Percentiles rank a stretch among this genome's conserved stretches.
phyloP scores from a whole-genome alignment of 2,888 invertebrate genomes.

The Leptopterna dolabrata region DNA sequence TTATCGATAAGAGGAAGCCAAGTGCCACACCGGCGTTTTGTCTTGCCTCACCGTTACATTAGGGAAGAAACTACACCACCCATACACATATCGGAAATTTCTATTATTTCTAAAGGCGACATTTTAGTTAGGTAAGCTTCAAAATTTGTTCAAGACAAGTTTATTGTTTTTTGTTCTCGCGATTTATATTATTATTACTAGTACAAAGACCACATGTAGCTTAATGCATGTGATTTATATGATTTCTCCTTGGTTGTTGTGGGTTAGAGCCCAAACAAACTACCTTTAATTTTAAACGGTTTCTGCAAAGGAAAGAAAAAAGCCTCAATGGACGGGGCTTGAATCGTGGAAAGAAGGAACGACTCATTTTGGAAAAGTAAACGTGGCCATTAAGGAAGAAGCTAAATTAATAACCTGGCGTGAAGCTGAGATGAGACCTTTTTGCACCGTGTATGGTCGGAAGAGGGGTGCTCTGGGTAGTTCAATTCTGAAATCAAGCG shows the following conservation, averaged over 20 bases:
- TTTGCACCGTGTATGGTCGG: background rate
- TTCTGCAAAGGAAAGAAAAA: background rate
- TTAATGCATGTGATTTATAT: background rate
- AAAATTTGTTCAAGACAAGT: too few species aligned
- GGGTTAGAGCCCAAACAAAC: constrained; percentile 24
- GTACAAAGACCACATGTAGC: background rate
- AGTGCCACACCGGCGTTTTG: too few species aligned
- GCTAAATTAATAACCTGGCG: constrained; percentile 24
- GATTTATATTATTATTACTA: background rate
- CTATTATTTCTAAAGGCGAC: too few species aligned
- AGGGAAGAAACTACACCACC: too few species aligned
- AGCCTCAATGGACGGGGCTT: constrained; percentile 33
- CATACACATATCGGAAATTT: too few species aligned
- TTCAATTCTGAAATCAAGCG: background rate
- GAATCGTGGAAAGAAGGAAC: constrained; percentile 2
- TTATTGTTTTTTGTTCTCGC: background rate
- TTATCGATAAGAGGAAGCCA: too few species aligned
- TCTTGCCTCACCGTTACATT: too few species aligned
- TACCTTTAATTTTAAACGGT: background rate
- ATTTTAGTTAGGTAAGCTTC: too few species aligned
- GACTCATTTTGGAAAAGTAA: constrained; percentile 4
- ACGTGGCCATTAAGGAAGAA: constrained; percentile 13
- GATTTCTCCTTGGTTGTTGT: constrained; percentile 21
- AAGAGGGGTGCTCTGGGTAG: constrained; percentile 33
- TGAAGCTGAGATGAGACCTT: constrained; percentile 30